A percentile compares a stretch with the other conserved stretches of the same genome.
These are phyloP conservation scores for Drosophila monieri DNA, from an alignment of 2,888 invertebrate species.

Conservation along the genomic window DNA sequence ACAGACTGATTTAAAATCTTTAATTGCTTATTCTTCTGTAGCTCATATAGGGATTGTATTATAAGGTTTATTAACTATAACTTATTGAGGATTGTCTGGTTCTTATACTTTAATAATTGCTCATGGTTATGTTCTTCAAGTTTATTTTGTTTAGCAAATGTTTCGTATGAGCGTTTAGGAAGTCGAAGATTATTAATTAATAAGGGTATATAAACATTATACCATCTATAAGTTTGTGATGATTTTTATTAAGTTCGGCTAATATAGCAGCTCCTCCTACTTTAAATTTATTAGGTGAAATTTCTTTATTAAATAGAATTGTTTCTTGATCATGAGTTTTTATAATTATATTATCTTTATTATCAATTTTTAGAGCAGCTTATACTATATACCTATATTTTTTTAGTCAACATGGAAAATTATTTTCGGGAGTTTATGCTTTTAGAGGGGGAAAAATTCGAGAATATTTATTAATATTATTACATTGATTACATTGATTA, in stretches of 20 bases:
- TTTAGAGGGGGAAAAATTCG: slow-evolving; percentile 85
- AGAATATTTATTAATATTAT: slow-evolving; percentile 86
- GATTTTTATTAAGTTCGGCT: slow-evolving; percentile 87
- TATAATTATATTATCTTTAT: slow-evolving; percentile 85
- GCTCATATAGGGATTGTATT: no score
- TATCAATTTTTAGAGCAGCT: slow-evolving; percentile 87
- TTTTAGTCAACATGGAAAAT: slow-evolving; percentile 86
- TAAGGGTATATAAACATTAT: slow-evolving; percentile 87
- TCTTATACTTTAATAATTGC: slow-evolving; percentile 87
- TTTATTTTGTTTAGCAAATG: slow-evolving; percentile 88
- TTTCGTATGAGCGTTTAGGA: slow-evolving; percentile 86
- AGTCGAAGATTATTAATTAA: slow-evolving; percentile 87
- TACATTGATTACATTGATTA: slow-evolving; percentile 88
- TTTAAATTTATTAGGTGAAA: slow-evolving; percentile 88
- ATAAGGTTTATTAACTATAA: no score
- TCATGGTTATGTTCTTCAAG: slow-evolving; percentile 88
- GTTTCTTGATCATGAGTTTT: slow-evolving; percentile 85
- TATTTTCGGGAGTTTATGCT: slow-evolving; percentile 85
- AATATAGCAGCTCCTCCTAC: slow-evolving; percentile 89
- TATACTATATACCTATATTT: slow-evolving; percentile 88
- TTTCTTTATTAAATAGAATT: slow-evolving; percentile 87
- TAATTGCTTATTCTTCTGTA: slow-evolving; percentile 88
- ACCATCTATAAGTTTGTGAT: slow-evolving; percentile 86
- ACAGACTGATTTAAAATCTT: slow-evolving; percentile 88
- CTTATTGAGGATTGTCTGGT: slow-evolving; percentile 85